Conservation (phyloP, 2,797 vertebrate genomes). For the Alosa sapidissima region DNA sequence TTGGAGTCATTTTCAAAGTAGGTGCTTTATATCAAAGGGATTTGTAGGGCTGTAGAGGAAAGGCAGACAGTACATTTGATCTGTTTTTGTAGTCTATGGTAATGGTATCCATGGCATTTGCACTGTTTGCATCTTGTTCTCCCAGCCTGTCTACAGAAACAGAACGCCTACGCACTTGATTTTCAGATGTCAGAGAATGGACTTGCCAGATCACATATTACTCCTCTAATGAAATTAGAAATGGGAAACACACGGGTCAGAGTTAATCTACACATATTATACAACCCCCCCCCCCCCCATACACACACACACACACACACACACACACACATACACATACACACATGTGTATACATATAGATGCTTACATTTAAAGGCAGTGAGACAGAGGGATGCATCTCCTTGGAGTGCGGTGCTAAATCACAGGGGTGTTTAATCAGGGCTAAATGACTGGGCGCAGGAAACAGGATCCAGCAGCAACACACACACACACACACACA, state of each 20-base stretch:
- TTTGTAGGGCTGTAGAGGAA: not conserved
- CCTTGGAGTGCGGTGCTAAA: conserved; percentile 15
- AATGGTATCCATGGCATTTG: not conserved
- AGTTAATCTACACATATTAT: not conserved
- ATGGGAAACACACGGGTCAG: not conserved
- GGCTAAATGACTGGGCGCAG: conserved; percentile 30
- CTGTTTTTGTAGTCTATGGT: not conserved
- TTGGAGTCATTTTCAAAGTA: not conserved
- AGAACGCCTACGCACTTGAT: not conserved
- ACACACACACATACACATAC: conserved; percentile 19
- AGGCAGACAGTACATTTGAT: not conserved
- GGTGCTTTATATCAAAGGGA: not conserved
- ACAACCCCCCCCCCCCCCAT: not conserved
- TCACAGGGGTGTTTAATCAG: conserved; percentile 8
- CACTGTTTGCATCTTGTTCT: not conserved
- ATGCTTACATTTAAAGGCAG: not conserved
- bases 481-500: conserved; percentile 36
- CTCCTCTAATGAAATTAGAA: not conserved
- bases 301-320: conserved; percentile 1
- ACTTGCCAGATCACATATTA: not conserved
- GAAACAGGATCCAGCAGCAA: not conserved
- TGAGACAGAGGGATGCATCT: conserved; percentile 21
- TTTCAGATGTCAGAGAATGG: not conserved
- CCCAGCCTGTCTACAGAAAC: not conserved
- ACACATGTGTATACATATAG: not conserved